A percentile compares a stretch with the other conserved stretches of the same genome.
Evolutionary conservation across 2,888 invertebrate genomes (phyloP).

Genomic region (Cremastinae sp.): DNA sequence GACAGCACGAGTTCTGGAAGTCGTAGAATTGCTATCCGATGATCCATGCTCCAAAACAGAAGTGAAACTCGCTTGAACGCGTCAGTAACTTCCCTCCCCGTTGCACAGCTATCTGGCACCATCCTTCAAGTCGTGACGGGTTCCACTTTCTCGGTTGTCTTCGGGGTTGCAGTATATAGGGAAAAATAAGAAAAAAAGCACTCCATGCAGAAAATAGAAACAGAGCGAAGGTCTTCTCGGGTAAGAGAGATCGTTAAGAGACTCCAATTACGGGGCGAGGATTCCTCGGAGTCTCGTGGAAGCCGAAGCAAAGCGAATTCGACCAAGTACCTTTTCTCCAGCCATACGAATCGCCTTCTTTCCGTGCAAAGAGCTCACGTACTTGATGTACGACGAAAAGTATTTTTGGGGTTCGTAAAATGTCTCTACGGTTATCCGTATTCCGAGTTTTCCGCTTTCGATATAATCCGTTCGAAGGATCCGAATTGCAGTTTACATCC

Average conservation of each 20-base stretch:
- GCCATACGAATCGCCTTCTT: too few relatives aligned
- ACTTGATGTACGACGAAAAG: slow-evolving; percentile 31
- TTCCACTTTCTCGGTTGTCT: too few relatives aligned
- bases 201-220: slow-evolving; percentile 64
- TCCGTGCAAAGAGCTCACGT: background rate
- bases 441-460: slow-evolving; percentile 25
- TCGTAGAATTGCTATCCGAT: too few relatives aligned
- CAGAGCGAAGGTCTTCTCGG: slow-evolving; percentile 56
- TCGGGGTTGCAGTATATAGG: too few relatives aligned
- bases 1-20: background rate
- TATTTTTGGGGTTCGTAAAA: slow-evolving; percentile 7
- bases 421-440: slow-evolving; percentile 16
- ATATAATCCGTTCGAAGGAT: slow-evolving; percentile 45
- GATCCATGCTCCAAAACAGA: too few relatives aligned
- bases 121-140: background rate
- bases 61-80: background rate
- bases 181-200: slow-evolving; percentile 27
- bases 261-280: slow-evolving; percentile 68
- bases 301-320: slow-evolving; percentile 2
- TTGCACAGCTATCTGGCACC: slow-evolving; percentile 1
- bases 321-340: too few relatives aligned
- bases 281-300: slow-evolving; percentile 60
- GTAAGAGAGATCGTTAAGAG: slow-evolving; percentile 69
- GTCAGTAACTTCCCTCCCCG: too few relatives aligned
- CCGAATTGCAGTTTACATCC: slow-evolving; percentile 40